These are phyloP conservation scores for Drosophila subsilvestris DNA, from an alignment of 2,888 invertebrate genomes.

Conservation along the genomic window DNA sequence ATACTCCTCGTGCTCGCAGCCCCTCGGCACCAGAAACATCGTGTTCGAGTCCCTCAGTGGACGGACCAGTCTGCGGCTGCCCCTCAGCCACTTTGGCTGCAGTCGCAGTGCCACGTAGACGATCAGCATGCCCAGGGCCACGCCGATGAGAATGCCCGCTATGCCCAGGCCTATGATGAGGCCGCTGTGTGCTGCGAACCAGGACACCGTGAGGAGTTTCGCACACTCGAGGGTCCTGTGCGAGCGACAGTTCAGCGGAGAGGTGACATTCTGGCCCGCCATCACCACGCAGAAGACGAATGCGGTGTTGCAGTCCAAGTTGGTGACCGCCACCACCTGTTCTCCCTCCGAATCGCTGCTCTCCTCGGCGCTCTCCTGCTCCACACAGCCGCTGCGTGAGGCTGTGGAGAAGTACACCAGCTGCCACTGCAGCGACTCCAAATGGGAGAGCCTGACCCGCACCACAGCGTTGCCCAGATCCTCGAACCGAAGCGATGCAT, in stretches of 20 bases:
- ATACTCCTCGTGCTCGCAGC: constrained; percentile 15
- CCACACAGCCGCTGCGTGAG: background rate
- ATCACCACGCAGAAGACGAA: constrained; percentile 71
- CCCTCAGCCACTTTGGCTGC: constrained; percentile 60
- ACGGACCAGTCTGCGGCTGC: constrained; percentile 54
- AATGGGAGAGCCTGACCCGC: constrained; percentile 18
- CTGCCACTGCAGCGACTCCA: constrained; percentile 7
- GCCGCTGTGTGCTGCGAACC: constrained; percentile 55
- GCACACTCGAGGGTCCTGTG: constrained; percentile 52
- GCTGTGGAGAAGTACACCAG: constrained; percentile 41
- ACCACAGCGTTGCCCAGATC: constrained; percentile 24
- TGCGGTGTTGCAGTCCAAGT: constrained; percentile 38
- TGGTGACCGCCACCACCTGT: background rate
- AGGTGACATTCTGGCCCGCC: constrained; percentile 20
- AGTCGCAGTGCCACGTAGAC: constrained; percentile 57
- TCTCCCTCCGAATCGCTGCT: background rate
- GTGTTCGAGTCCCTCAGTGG: constrained; percentile 32
- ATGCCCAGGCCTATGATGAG: constrained; percentile 53
- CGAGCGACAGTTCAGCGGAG: constrained; percentile 73
- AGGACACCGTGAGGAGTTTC: constrained; percentile 23
- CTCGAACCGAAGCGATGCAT: constrained; percentile 29
- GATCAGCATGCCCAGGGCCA: constrained; percentile 54
- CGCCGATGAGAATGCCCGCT: constrained; percentile 48
- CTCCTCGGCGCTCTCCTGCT: background rate
- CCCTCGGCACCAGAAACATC: constrained; percentile 57